A percentile compares a stretch with the other conserved stretches of the same genome.
These are phyloP conservation scores for Epinotia bilunana DNA, from an alignment of 2,888 invertebrate species.

Conservation along the genomic window DNA sequence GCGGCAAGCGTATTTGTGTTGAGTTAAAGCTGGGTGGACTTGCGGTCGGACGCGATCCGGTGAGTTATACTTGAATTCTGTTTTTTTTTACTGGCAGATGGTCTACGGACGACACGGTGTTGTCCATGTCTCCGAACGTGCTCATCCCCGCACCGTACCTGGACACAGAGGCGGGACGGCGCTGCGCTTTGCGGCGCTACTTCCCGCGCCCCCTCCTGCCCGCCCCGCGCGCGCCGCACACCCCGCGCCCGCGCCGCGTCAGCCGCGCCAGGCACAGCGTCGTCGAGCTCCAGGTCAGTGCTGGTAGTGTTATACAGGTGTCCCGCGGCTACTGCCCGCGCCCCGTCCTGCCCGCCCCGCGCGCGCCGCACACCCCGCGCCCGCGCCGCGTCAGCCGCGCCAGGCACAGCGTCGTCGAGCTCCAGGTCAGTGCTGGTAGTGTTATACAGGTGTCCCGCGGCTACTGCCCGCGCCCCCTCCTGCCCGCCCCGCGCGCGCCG, in stretches of 20 bases:
- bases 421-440: too few species aligned
- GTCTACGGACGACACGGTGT: constrained; percentile 80
- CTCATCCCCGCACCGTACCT: constrained; percentile 93
- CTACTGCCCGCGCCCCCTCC: too few species aligned
- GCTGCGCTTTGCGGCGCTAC: constrained; percentile 88
- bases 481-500: too few species aligned
- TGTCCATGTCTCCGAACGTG: constrained; percentile 94
- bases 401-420: too few species aligned
- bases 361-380: too few species aligned
- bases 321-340: background rate
- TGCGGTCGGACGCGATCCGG: too few species aligned
- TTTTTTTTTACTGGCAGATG: constrained; percentile 72
- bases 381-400: too few species aligned
- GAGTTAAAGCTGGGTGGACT: too few species aligned
- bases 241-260: constrained; percentile 45
- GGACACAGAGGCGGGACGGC: constrained; percentile 92
- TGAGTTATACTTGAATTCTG: too few species aligned
- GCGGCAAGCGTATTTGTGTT: too few species aligned
- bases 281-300: constrained; percentile 44
- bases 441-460: too few species aligned
- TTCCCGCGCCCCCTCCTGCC: constrained; percentile 75
- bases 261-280: constrained; percentile 42
- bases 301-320: background rate
- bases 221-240: constrained; percentile 49
- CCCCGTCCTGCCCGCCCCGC: background rate